These are phyloP conservation scores for Saguinus imperator DNA, from an alignment of 2,113 vertebrate species.

Conservation along the genomic window DNA sequence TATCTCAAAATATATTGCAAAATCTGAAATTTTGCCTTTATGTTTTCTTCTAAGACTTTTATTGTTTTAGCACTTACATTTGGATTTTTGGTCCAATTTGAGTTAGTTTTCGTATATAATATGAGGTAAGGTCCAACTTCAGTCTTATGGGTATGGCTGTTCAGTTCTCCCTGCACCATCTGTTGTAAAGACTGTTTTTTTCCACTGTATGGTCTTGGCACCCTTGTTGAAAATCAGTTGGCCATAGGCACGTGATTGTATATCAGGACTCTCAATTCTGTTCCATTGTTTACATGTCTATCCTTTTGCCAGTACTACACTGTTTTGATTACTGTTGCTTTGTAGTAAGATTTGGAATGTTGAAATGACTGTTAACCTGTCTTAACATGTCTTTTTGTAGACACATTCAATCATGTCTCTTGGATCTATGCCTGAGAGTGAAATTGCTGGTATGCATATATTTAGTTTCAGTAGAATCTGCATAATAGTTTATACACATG, in stretches of 20 bases:
- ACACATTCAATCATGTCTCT: neutral
- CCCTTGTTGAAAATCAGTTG: neutral
- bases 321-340: neutral
- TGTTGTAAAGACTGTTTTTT: neutral
- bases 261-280: neutral
- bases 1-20: neutral
- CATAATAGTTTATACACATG: neutral
- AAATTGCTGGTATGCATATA: neutral
- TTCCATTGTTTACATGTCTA: neutral
- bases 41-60: neutral
- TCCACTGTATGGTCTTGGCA: neutral
- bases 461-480: neutral
- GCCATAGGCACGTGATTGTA: neutral
- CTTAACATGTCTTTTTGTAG: neutral
- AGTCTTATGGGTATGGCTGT: neutral
- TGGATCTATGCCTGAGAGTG: neutral
- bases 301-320: neutral
- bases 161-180: neutral
- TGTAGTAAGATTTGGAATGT: neutral
- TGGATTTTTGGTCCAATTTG: neutral
- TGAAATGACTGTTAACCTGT: no score
- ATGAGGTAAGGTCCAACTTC: neutral
- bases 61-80: neutral
- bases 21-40: neutral
- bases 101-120: neutral